Evolutionary conservation across 2,113 vertebrate species (phyloP).

Genomic region (Hucho hucho): DNA sequence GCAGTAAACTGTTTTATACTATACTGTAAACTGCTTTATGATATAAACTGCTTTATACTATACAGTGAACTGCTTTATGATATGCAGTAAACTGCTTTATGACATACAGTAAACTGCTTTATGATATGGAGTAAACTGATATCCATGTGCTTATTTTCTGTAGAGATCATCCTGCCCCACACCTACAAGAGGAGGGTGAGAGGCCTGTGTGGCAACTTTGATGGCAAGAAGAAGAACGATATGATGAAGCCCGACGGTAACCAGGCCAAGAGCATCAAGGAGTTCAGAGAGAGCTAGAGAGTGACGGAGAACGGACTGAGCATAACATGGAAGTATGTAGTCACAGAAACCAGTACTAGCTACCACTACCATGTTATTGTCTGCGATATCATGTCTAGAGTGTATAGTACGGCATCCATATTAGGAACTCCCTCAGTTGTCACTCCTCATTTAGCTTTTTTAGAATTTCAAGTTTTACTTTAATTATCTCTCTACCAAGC

Average conservation of each 20-base stretch:
- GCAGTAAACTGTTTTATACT: too few relatives aligned
- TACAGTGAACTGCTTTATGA: neutral
- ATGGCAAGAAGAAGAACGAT: conserved; percentile 71
- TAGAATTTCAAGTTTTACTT: neutral
- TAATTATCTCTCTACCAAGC: too few relatives aligned
- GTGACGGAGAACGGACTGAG: conserved; percentile 50
- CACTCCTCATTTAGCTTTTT: neutral
- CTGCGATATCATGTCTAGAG: neutral
- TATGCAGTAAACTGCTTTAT: neutral
- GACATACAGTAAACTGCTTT: neutral
- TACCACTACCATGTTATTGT: neutral
- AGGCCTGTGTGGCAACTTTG: conserved; percentile 83
- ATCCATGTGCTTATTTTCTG: conserved; percentile 2
- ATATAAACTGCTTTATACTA: too few relatives aligned
- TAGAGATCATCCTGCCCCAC: conserved; percentile 77
- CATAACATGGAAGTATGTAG: neutral
- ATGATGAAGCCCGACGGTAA: conserved; percentile 72
- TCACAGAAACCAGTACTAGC: neutral
- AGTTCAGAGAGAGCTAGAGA: conserved; percentile 83
- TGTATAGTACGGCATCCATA: too few relatives aligned
- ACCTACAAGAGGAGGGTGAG: conserved; percentile 70
- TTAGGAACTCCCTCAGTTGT: too few relatives aligned
- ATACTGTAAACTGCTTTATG: too few relatives aligned
- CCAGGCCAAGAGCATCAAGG: conserved; percentile 50
- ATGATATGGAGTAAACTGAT: neutral